Evolutionary conservation across 1,140 invertebrate species (phyloP).

Genomic region (Whitmania pigra): DNA sequence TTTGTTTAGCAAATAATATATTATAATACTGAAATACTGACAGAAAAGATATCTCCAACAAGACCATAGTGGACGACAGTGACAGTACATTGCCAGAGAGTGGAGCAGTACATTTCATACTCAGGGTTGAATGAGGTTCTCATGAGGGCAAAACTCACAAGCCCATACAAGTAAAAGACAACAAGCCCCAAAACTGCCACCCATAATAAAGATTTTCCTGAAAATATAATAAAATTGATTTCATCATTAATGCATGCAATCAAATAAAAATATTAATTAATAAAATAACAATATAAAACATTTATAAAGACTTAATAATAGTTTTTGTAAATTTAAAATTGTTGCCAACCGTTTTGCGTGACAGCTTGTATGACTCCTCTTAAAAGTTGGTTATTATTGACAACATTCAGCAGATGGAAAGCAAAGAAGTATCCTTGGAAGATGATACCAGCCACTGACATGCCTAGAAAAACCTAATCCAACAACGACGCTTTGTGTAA

Average conservation of each 20-base stretch:
- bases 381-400: slow-evolving; percentile 42
- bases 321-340: not conserved
- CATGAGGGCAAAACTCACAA: slow-evolving; percentile 39
- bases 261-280: not conserved
- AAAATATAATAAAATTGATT: slow-evolving; percentile 3
- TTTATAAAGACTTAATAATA: not conserved
- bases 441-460: slow-evolving; percentile 24
- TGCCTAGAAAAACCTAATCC: slow-evolving; percentile 19
- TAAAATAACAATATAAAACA: not conserved
- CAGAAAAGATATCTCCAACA: slow-evolving; percentile 38
- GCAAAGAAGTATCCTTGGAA: slow-evolving; percentile 37
- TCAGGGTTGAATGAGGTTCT: slow-evolving; percentile 34
- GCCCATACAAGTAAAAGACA: slow-evolving; percentile 41
- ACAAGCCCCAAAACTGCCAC: slow-evolving; percentile 40
- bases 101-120: slow-evolving; percentile 36
- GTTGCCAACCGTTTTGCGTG: slow-evolving; percentile 22
- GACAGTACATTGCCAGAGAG: slow-evolving; percentile 39
- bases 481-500: not conserved
- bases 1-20: not conserved
- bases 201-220: slow-evolving; percentile 42
- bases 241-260: not conserved
- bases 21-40: not conserved
- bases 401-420: slow-evolving; percentile 39
- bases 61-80: slow-evolving; percentile 40
- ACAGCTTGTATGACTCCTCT: slow-evolving; percentile 42